phyloP scores from a whole-genome alignment of 2,888 invertebrate species.

The Lasioglossum zephyrum region DNA sequence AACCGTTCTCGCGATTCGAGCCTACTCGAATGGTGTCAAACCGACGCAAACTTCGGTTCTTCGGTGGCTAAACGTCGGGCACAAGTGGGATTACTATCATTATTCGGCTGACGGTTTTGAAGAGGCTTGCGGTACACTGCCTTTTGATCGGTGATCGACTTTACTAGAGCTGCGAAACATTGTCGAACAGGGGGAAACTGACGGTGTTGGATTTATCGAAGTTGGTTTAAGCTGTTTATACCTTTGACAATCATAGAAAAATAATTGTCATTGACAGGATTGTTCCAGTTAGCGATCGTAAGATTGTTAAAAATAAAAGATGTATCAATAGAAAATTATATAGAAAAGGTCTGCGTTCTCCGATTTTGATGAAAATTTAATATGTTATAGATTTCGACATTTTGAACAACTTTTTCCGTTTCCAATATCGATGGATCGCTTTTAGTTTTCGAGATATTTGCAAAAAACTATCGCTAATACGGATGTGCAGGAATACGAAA shows the following conservation, averaged over 20 bases:
- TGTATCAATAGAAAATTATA: too few species aligned
- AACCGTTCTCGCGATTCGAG: neutral
- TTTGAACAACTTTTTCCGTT: too few species aligned
- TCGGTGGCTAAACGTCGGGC: slow-evolving; percentile 1
- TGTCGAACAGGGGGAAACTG: neutral
- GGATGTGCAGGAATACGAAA: too few species aligned
- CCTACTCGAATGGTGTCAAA: slow-evolving; percentile 1
- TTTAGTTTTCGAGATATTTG: too few species aligned
- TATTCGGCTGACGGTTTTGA: neutral
- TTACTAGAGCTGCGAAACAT: neutral
- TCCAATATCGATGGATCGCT: too few species aligned
- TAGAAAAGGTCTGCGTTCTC: too few species aligned
- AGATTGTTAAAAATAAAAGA: too few species aligned
- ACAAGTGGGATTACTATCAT: neutral
- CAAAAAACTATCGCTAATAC: too few species aligned
- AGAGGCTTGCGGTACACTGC: neutral
- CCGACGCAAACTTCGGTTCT: neutral
- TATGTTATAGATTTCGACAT: too few species aligned
- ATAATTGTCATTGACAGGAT: neutral
- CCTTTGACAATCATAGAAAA: neutral
- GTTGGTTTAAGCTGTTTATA: neutral
- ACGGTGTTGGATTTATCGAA: neutral
- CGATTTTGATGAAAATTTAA: too few species aligned
- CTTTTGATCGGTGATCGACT: neutral
- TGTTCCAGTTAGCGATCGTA: too few species aligned